Evolutionary conservation across 2,888 invertebrate species (phyloP).

Genomic region (Cephus runcator): DNA sequence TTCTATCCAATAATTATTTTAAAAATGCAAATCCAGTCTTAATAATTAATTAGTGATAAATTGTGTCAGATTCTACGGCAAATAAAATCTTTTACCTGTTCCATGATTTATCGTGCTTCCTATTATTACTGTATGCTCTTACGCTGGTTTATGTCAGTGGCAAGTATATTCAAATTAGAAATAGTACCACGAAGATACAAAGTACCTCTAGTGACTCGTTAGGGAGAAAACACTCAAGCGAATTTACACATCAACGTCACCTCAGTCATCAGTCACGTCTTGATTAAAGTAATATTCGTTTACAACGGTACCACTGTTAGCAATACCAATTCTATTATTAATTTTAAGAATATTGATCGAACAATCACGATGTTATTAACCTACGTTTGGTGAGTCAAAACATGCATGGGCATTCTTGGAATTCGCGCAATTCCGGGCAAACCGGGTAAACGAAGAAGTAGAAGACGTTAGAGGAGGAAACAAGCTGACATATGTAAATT

Average conservation of each 20-base stretch:
- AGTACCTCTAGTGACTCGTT: background rate
- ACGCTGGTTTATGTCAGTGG: background rate
- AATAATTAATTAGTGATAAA: background rate
- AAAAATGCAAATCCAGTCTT: background rate
- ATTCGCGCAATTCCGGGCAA: background rate
- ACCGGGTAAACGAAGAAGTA: background rate
- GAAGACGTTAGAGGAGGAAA: background rate
- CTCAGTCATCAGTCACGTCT: background rate
- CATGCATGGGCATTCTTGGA: background rate
- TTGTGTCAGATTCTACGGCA: background rate
- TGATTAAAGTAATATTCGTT: background rate
- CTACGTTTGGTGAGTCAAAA: background rate
- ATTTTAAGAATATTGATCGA: background rate
- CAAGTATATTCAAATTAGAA: background rate
- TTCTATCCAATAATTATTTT: background rate
- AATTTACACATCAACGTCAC: background rate
- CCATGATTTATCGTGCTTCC: background rate
- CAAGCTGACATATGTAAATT: background rate
- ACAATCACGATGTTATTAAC: background rate
- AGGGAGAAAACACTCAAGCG: background rate
- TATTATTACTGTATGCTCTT: background rate
- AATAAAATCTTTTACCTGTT: background rate
- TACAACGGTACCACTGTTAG: background rate
- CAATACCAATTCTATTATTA: background rate
- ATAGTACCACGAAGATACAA: background rate